Percentiles rank a stretch among this genome's conserved stretches.
Conservation (phyloP, 2,888 invertebrate genomes). For the Eueremaeus valkanovi region DNA sequence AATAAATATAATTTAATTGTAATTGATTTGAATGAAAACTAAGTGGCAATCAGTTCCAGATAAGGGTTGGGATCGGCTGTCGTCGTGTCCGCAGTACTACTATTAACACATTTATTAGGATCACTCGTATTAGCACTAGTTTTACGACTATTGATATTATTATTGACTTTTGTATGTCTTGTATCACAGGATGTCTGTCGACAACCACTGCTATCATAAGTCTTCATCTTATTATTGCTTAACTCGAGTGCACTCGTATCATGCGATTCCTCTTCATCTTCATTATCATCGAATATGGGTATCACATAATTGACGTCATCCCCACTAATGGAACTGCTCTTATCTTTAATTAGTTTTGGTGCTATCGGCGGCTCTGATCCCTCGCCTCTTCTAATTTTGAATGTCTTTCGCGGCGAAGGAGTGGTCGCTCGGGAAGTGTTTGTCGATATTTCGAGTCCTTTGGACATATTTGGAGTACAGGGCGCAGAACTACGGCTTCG, state of each 20-base stretch:
- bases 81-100: not conserved
- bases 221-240: not conserved
- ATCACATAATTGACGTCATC: constrained; percentile 26
- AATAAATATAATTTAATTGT: no score
- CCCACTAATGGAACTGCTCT: not conserved
- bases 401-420: not conserved
- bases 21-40: not conserved
- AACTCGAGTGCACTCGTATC: not conserved
- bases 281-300: not conserved
- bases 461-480: not conserved
- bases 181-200: not conserved
- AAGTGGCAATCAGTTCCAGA: constrained; percentile 1
- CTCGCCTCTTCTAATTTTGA: not conserved
- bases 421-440: not conserved
- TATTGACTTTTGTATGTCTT: not conserved
- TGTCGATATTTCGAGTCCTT: not conserved
- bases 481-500: not conserved
- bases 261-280: not conserved
- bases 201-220: not conserved
- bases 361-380: not conserved
- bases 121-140: not conserved
- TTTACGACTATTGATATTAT: not conserved
- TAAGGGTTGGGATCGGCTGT: not conserved
- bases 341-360: not conserved
- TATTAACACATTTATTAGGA: no score